Evolutionary conservation across 2,113 vertebrate species (phyloP).

Genomic region (Aegotheles bennettii): DNA sequence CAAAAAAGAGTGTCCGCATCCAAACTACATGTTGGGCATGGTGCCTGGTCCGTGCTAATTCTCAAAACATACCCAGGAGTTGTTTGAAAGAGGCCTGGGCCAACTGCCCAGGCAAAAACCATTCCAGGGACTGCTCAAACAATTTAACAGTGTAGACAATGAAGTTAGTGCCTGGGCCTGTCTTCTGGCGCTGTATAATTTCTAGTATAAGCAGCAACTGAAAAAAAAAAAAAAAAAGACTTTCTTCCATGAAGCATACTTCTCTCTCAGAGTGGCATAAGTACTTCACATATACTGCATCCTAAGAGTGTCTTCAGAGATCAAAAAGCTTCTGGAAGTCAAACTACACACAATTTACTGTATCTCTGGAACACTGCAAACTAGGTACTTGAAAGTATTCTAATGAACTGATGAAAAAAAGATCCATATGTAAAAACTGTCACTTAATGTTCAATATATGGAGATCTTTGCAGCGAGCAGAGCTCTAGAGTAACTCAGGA

Average conservation of each 20-base stretch:
- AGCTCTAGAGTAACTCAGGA: background rate
- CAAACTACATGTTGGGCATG: conserved; percentile 28
- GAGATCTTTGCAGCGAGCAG: background rate
- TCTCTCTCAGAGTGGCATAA: background rate
- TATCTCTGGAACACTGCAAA: background rate
- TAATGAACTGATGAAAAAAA: background rate
- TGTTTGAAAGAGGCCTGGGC: conserved; percentile 23
- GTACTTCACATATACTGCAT: background rate
- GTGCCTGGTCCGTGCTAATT: conserved; percentile 41
- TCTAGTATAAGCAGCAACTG: background rate
- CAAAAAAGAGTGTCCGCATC: conserved; percentile 34
- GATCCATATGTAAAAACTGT: background rate
- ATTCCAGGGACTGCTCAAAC: conserved; percentile 10
- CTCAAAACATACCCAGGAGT: conserved; percentile 30
- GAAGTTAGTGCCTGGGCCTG: background rate
- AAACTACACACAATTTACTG: background rate
- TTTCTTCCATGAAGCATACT: background rate
- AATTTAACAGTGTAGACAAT: conserved; percentile 15
- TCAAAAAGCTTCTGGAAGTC: background rate
- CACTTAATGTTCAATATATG: background rate
- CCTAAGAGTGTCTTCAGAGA: background rate
- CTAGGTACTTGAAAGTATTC: background rate
- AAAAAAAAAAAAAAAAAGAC: background rate
- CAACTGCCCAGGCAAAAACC: background rate
- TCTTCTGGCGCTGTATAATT: background rate